Base-by-base conservation (phyloP, 2,888 invertebrate species). In the Leucoma salicis region DNA sequence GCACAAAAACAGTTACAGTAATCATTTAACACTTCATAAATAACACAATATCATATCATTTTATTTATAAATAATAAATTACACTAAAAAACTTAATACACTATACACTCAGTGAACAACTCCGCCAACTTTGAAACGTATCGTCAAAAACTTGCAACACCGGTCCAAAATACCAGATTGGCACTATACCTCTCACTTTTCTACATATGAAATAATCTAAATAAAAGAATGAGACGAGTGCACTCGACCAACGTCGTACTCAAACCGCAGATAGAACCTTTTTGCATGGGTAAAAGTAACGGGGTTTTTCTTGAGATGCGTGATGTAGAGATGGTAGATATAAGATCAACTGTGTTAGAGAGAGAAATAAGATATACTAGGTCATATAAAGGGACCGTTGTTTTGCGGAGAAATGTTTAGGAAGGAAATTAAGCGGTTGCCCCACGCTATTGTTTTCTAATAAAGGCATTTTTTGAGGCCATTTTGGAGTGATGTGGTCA, bases 251-350 rank as follows among this genome's bases (percentile, higher is more conserved):
- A 42, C 25, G 35, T 36, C 55, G 62, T 46, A 53, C 42, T 24
- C 46, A 63, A 33, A 42, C 69, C 62, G 74, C 82, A 86, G 88
- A 88, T 89, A 82, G 68, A 81, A 78, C 87, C 88, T 89, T 88
- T 87, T 87, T 84, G 88, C 86, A 82, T 76, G 66, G 82, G 87
- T 87, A 90, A 89, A 90, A 89, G 89, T 90, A 90, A 90, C 90
- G 90, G 89, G 75, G 78, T 73, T 77, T 87, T 83, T 83, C 84
- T 86, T 84, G 70, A 87, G 88, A 88, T 88, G 82, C 78, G 80
- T 81, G 79, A 79, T 73, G 46, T 67, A 8, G 89, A 84, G 80
- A 87, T 58, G 56, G 68, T 53, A 57, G 48, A 66, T 71, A 57
- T 46, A 65, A 70, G 78, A 74, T 77, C 72, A 74, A 49, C 41